These are phyloP conservation scores for Muscina levida DNA, from an alignment of 2,888 invertebrate genomes.

Conservation along the genomic window DNA sequence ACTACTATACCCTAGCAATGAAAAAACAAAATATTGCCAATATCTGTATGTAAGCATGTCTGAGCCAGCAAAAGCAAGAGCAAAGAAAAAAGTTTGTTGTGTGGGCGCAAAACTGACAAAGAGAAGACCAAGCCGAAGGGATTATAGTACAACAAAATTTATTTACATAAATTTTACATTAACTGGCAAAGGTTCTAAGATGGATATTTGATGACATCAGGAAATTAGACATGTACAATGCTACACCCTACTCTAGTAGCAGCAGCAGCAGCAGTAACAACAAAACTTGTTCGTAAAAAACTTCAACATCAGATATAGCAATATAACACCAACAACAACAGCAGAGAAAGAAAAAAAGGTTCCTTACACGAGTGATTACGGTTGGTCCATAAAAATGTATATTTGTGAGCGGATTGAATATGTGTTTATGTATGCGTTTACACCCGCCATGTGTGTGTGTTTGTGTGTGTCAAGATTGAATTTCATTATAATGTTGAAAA, in stretches of 20 bases:
- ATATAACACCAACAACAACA: constrained; percentile 3
- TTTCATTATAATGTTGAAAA: constrained; percentile 34
- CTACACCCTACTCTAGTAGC: neutral
- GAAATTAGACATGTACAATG: constrained; percentile 50
- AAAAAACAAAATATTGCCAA: too few species aligned
- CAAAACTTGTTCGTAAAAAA: too few species aligned
- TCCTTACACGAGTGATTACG: neutral
- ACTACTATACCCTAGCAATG: too few species aligned
- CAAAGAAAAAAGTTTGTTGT: too few species aligned
- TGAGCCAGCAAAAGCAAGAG: too few species aligned
- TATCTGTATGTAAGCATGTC: too few species aligned
- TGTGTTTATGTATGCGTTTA: neutral
- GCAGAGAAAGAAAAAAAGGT: constrained; percentile 10
- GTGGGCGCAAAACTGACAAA: too few species aligned
- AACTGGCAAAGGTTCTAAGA: constrained; percentile 57
- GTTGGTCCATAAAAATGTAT: too few species aligned
- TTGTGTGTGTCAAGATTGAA: constrained; percentile 23
- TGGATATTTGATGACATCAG: constrained; percentile 58
- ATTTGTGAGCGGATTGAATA: neutral
- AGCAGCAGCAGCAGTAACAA: too few species aligned
- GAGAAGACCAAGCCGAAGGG: too few species aligned
- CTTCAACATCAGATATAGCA: neutral
- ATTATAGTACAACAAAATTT: too few species aligned
- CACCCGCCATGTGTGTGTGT: neutral
- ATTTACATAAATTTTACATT: constrained; percentile 62